Conservation (phyloP, 2,888 invertebrate species). For the Pandemis corylana region DNA sequence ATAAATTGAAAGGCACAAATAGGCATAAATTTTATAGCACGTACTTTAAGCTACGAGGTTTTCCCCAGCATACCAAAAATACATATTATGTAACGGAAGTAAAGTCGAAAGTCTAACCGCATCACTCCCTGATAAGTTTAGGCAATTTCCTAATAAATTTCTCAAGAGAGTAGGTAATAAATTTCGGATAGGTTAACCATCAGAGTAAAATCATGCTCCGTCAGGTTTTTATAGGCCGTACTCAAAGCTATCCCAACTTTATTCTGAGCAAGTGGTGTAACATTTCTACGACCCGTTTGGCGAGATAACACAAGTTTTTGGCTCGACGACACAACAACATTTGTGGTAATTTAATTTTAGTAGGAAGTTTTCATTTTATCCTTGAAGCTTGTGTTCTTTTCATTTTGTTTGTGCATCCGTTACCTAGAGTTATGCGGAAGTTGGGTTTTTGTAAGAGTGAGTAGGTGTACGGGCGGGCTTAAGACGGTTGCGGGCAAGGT, state of each 20-base stretch:
- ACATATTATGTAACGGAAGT: slow-evolving; percentile 17
- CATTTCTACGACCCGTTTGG: slow-evolving; percentile 18
- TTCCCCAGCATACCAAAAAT: neutral
- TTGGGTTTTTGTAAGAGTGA: slow-evolving; percentile 11
- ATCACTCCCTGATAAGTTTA: slow-evolving; percentile 30
- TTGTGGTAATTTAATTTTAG: slow-evolving; percentile 39
- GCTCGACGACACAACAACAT: slow-evolving; percentile 35
- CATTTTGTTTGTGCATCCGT: slow-evolving; percentile 35
- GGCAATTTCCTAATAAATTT: slow-evolving; percentile 33
- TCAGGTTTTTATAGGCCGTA: slow-evolving; percentile 36
- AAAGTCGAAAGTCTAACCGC: slow-evolving; percentile 10
- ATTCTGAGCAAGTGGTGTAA: slow-evolving; percentile 35
- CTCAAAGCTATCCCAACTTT: slow-evolving; percentile 31
- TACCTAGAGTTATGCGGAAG: slow-evolving; percentile 18
- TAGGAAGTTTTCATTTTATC: slow-evolving; percentile 36
- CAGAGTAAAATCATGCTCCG: slow-evolving; percentile 35
- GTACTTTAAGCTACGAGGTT: slow-evolving; percentile 2
- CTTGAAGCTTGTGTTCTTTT: slow-evolving; percentile 35
- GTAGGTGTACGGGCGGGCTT: slow-evolving; percentile 2
- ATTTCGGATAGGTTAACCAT: slow-evolving; percentile 35
- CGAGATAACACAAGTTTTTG: slow-evolving; percentile 39
- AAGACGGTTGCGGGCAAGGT: neutral
- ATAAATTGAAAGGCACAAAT: neutral
- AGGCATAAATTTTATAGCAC: neutral
- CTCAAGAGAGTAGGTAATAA: slow-evolving; percentile 35